Evolutionary conservation across 2,888 invertebrate species (phyloP), one percentile per base, ranked within the genome.

Genomic region (Stratiomys singularior): DNA sequence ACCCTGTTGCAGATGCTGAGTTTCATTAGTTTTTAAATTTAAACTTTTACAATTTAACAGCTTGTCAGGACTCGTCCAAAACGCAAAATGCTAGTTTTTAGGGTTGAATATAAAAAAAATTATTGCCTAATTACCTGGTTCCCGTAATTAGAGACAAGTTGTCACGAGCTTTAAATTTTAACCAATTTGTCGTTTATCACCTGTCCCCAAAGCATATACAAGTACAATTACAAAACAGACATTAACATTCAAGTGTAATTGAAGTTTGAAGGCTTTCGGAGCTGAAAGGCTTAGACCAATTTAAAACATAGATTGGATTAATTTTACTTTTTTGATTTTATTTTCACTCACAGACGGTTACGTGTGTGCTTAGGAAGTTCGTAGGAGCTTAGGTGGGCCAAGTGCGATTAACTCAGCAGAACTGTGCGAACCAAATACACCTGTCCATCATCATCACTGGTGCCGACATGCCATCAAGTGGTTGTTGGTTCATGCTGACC

Each of bases 341-440:
- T 13, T 52, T 52, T 52, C n/a, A 44, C 44, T 23, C 11, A 67
- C 23, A 60, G 2, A 13, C 18, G 15, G 4, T 7, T 52, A 52
- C 52, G 3, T 4, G 52, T 18, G 15, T 37, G 37, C 9, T 37
- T 37, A 37, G 37, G 37, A 37, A 37, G 37, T 37, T 37, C 37
- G 37, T 37, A 5, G 37, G 52, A 9, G 52, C n/a, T n/a, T n/a
- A 52, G 52, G 2, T 18, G 1, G 58, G 21, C 58, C 58, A 25
- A 44, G 18, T 21, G 21, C 44, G 21, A 5, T 21, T 44, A 30
- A 37, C 37, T 67, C 18, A 11, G 21, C 1, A 9, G 67, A 64
- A 37, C 28, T 64, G 11, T 21, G 58, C 58, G 30, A 28, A 64
- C 30, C 5, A 67, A 67, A 44, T 67, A 67, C 67, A 67, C 67